Conservation (phyloP, 2,113 vertebrate species). For the Bubo blakistoni region DNA sequence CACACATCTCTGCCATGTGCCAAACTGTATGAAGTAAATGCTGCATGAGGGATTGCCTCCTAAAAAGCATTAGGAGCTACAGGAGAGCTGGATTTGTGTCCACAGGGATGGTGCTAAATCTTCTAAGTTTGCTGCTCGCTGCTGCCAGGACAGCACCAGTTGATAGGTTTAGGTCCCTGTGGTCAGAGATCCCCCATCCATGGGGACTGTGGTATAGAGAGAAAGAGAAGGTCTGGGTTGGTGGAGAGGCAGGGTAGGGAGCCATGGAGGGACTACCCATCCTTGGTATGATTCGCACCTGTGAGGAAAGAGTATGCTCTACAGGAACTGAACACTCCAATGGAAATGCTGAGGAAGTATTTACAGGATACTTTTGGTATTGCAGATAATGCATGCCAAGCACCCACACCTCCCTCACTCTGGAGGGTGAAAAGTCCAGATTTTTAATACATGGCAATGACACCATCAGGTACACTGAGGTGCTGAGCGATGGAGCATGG, state of each 20-base stretch:
- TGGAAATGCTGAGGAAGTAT: neutral
- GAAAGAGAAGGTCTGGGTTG: neutral
- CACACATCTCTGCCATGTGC: neutral
- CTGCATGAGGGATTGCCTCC: neutral
- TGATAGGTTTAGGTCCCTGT: neutral
- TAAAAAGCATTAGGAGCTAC: neutral
- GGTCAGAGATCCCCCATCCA: neutral
- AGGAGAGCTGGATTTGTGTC: neutral
- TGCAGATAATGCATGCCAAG: neutral
- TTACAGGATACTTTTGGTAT: neutral
- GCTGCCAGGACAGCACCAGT: neutral
- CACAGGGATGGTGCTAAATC: neutral
- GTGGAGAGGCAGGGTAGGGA: neutral
- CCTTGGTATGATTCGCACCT: neutral
- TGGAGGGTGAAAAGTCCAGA: neutral
- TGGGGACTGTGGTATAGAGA: neutral
- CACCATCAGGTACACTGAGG: neutral
- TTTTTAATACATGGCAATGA: neutral
- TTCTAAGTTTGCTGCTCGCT: neutral
- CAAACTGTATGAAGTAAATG: neutral
- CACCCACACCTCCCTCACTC: neutral
- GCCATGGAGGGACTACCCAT: neutral
- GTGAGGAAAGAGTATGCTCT: neutral
- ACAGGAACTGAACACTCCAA: neutral
- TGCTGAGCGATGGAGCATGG: neutral